A percentile compares a stretch with the other conserved stretches of the same genome.
These are phyloP conservation scores for Mesorhabditis belari DNA, from an alignment of 2,888 invertebrate species.

Conservation along the genomic window DNA sequence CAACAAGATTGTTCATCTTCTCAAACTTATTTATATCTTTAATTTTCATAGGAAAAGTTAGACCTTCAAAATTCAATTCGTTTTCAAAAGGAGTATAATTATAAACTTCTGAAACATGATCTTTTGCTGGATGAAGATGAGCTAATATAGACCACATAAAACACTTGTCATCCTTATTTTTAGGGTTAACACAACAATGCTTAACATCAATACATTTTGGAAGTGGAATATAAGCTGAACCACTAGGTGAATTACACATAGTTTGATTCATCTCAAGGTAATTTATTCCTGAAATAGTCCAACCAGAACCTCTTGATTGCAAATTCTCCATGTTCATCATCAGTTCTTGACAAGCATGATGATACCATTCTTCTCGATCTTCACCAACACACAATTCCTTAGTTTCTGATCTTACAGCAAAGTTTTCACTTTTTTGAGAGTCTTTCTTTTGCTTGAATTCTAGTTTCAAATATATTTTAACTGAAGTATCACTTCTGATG, in stretches of 20 bases:
- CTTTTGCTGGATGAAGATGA: slow-evolving; percentile 13
- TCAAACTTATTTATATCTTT: slow-evolving; percentile 26
- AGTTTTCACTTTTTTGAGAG: slow-evolving; percentile 4
- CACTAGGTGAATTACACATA: slow-evolving; percentile 6
- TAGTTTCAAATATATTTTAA: slow-evolving; percentile 14
- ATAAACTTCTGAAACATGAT: slow-evolving; percentile 12
- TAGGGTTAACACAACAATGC: slow-evolving; percentile 10
- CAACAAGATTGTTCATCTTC: slow-evolving; percentile 19
- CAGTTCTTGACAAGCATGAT: slow-evolving; percentile 9
- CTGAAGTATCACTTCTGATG: slow-evolving; percentile 7
- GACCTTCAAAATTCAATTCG: slow-evolving; percentile 19
- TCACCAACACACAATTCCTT: slow-evolving; percentile 10
- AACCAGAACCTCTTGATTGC: slow-evolving; percentile 14
- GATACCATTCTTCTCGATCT: slow-evolving; percentile 12
- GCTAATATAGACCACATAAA: slow-evolving; percentile 23
- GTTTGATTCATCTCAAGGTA: slow-evolving; percentile 13
- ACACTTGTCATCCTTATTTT: slow-evolving; percentile 19
- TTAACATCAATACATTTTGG: slow-evolving; percentile 15
- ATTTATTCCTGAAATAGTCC: slow-evolving; percentile 4
- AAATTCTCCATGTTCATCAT: slow-evolving; percentile 10
- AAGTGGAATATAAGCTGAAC: slow-evolving; percentile 9
- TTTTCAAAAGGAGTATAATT: slow-evolving; percentile 12
- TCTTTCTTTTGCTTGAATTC: slow-evolving; percentile 11
- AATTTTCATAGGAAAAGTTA: slow-evolving; percentile 15
- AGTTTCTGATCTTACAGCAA: slow-evolving; percentile 8